Base-by-base conservation (phyloP, 2,888 invertebrate genomes). In the Leptopilina syphax region DNA sequence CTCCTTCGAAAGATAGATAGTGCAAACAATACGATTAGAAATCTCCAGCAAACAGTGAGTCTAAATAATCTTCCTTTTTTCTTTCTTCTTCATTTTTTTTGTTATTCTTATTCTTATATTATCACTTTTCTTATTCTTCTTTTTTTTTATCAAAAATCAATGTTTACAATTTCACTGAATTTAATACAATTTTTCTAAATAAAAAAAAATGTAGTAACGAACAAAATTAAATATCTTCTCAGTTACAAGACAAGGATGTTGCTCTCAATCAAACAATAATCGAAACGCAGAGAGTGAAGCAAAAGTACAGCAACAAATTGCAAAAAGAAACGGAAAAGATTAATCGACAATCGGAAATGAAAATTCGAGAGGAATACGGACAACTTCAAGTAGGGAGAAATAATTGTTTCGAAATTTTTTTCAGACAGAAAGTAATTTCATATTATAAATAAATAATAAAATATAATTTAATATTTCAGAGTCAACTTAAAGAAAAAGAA, bases 261-360 rank as follows among this genome's bases (percentile, higher is more conserved):
- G 90, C 90, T 68, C 87, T 93, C 1, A 89, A 90, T 77, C 91
- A 92, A 78, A 92, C 92, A 80, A 88, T 91, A 78, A 85, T 91
- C 27, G 93, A 94, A 79, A 93, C 92, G 79, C 93, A 93, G 78
- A 89, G 91, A 84, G 89, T 93, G 65, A 93, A 93, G 82, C 89
- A 91, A 79, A 92, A 89, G 79, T 90, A 90, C 81, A 89, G 88
- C 76, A 89, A 84, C 50, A 92, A 92, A 84, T 93, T 96, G 63
- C 95, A 95, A 0, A 93, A 94, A 0, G 96, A 96, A 89, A 95
- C 95, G 81, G 96, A 96, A 83, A 96, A 95, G 89, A 93, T 94
- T 89, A 94, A 94, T 10, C 94, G 95, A 76, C 96, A 96, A 90
- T 93, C 96, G 18, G 94, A 95, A 83, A 90, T 90, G 2, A 94